Evolutionary conservation across 2,113 vertebrate genomes (phyloP).

Genomic region (Cochlearius cochlearius): DNA sequence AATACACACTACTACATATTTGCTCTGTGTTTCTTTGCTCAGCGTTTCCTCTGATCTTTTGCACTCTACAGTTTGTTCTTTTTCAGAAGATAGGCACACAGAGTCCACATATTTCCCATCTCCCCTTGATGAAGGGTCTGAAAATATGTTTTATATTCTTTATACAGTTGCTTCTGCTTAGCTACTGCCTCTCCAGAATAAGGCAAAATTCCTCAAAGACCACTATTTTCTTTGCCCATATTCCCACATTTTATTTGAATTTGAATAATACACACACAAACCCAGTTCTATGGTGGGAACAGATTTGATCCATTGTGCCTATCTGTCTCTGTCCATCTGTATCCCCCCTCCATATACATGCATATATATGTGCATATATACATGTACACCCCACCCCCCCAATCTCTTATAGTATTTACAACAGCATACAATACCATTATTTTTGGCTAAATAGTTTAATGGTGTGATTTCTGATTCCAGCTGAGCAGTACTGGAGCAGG

Average conservation of each 20-base stretch:
- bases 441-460: not conserved
- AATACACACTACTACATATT: not conserved
- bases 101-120: not conserved
- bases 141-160: not conserved
- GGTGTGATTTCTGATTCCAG: not conserved
- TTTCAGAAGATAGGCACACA: not conserved
- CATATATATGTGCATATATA: not conserved
- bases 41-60: not conserved
- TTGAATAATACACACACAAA: not conserved
- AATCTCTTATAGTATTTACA: not conserved
- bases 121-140: not conserved
- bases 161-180: not conserved
- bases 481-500: not conserved
- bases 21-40: not conserved
- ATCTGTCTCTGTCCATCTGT: not conserved
- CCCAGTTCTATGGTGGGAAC: not conserved
- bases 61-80: not conserved
- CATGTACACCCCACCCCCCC: fast-evolving
- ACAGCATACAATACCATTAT: not conserved
- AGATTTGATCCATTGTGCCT: not conserved
- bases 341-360: fast-evolving
- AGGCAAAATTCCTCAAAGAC: not conserved
- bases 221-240: not conserved
- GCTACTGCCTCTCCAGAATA: not conserved
- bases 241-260: not conserved